These are phyloP conservation scores for Neostethus bicornis DNA, from an alignment of 2,797 vertebrate genomes.

Conservation along the genomic window DNA sequence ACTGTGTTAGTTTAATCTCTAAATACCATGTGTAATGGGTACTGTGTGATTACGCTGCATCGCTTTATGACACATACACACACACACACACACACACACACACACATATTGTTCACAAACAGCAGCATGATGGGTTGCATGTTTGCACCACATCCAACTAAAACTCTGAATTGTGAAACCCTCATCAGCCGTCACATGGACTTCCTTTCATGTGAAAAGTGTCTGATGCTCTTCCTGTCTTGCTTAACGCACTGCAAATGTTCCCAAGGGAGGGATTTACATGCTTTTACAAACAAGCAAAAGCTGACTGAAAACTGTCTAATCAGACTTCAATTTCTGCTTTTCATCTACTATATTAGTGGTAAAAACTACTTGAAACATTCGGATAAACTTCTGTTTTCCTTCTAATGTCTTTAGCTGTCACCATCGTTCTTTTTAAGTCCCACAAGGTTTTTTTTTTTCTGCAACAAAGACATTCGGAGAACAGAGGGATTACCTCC, in stretches of 20 bases:
- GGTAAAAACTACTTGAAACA: conserved; percentile 12
- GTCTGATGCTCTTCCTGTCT: conserved; percentile 64
- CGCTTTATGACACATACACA: conserved; percentile 73
- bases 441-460: conserved; percentile 23
- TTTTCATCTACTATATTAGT: conserved; percentile 7
- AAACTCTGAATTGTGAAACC: conserved; percentile 35
- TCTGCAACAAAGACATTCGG: conserved; percentile 55
- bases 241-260: conserved; percentile 30
- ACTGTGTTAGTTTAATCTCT: conserved; percentile 76
- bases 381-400: conserved; percentile 26
- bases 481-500: conserved; percentile 77
- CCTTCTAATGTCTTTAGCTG: conserved; percentile 31
- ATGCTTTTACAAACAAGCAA: conserved; percentile 26
- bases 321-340: conserved; percentile 8
- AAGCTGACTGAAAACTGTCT: conserved; percentile 7
- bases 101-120: conserved; percentile 25
- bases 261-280: conserved; percentile 22
- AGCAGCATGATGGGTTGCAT: conserved; percentile 33
- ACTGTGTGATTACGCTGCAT: conserved; percentile 63
- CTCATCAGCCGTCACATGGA: conserved; percentile 33
- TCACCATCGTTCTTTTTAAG: conserved; percentile 18
- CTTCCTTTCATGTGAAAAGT: conserved; percentile 41
- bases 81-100: no score
- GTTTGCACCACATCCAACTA: conserved; percentile 53
- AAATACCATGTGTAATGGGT: conserved; percentile 72